phyloP scores from a whole-genome alignment of 2,797 vertebrate genomes.

The Varecia variegata region DNA sequence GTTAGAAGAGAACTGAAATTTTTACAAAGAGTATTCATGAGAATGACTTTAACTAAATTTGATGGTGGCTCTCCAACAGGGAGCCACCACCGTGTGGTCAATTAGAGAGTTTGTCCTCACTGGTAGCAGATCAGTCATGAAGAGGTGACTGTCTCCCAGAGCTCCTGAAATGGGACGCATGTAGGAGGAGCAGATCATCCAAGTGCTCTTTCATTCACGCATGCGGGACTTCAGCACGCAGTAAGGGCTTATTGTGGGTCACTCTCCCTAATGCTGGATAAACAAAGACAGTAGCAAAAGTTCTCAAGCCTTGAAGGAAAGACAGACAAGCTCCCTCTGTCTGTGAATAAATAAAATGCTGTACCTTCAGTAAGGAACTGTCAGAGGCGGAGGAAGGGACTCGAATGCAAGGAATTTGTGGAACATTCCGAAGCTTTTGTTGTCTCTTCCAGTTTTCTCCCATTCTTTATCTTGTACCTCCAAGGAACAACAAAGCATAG shows the following conservation, averaged over 20 bases:
- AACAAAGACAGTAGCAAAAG: background rate
- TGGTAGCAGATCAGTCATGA: no score
- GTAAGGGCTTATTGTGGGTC: fast-evolving
- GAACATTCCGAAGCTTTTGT: background rate
- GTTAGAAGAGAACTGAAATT: background rate
- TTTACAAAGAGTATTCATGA: background rate
- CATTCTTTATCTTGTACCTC: slow-evolving; percentile 48
- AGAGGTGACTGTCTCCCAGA: background rate
- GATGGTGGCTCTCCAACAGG: background rate
- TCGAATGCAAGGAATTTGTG: slow-evolving; percentile 11
- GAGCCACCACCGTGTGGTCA: background rate
- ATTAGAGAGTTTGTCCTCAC: background rate
- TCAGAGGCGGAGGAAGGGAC: slow-evolving; percentile 22
- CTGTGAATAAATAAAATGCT: background rate
- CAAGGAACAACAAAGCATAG: background rate
- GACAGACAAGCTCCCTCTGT: background rate
- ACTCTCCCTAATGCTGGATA: background rate
- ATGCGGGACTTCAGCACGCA: fast-evolving
- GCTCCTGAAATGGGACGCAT: background rate
- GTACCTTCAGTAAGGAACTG: slow-evolving; percentile 68
- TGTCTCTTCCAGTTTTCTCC: slow-evolving; percentile 42
- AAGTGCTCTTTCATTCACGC: background rate
- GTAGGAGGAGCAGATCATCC: no score
- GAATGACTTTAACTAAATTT: background rate
- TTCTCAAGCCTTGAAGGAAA: background rate